Percentiles rank a stretch among this genome's conserved stretches.
phyloP scores from a whole-genome alignment of 2,888 invertebrate genomes.

The Spisula subtruncata region DNA sequence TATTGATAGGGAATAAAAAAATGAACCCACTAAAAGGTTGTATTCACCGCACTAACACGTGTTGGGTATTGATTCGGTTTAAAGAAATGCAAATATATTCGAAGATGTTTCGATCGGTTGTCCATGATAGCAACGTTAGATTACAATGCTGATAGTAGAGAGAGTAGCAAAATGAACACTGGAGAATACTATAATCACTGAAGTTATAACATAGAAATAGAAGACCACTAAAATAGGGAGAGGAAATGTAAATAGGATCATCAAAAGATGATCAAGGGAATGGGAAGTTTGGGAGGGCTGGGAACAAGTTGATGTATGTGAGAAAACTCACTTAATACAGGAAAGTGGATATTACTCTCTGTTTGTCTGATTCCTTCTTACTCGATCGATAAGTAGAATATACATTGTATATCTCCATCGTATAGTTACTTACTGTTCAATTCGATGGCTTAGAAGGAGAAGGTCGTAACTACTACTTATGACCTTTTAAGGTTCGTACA shows the following conservation, averaged over 20 bases:
- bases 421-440: too few relatives aligned
- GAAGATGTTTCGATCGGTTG: neutral
- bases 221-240: neutral
- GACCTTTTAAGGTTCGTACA: too few relatives aligned
- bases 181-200: neutral
- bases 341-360: neutral
- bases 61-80: neutral
- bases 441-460: too few relatives aligned
- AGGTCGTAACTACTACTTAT: too few relatives aligned
- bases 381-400: neutral
- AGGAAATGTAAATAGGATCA: constrained; percentile 18
- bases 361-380: neutral
- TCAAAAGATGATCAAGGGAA: constrained; percentile 13
- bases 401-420: too few relatives aligned
- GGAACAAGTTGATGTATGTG: neutral
- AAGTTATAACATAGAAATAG: constrained; percentile 17
- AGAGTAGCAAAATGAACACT: neutral
- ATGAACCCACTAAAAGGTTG: neutral
- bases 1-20: neutral
- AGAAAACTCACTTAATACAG: neutral
- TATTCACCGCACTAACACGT: neutral
- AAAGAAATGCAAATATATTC: constrained; percentile 29
- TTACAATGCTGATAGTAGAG: neutral
- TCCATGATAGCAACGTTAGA: neutral
- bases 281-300: neutral